A percentile compares a stretch with the other conserved stretches of the same genome.
These are phyloP conservation scores for Pararge aegeria DNA, from an alignment of 1,140 invertebrate genomes.

Conservation along the genomic window DNA sequence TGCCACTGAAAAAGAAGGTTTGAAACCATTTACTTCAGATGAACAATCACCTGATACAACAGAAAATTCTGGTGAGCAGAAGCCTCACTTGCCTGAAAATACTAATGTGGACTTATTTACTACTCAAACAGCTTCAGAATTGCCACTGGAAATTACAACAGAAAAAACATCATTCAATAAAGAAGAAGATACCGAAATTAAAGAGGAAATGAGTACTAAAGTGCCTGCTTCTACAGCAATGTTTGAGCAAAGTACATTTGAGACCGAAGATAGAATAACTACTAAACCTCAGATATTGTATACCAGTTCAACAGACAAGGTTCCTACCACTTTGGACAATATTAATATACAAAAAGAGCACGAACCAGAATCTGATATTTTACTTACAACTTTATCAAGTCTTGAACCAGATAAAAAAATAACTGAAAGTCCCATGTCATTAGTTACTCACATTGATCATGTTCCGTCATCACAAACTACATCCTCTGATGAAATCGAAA, in stretches of 20 bases:
- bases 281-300: not conserved
- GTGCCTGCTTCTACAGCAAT: not conserved
- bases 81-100: not conserved
- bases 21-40: not conserved
- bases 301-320: not conserved
- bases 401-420: not conserved
- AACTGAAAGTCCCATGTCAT: conserved; percentile 3
- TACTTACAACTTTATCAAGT: not conserved
- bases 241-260: not conserved
- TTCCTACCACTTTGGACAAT: not conserved
- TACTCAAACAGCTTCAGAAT: not conserved
- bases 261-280: not conserved
- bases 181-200: not conserved
- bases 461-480: not conserved
- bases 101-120: not conserved
- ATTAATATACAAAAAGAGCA: not conserved
- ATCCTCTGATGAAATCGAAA: not conserved
- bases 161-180: not conserved
- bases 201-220: conserved; percentile 2
- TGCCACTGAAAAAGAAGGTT: not conserved
- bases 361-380: not conserved
- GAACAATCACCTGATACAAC: not conserved
- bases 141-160: not conserved
- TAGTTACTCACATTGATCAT: not conserved
- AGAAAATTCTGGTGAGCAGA: not conserved